Conservation (phyloP, 2,888 invertebrate genomes). For the Agriopis leucophaearia region DNA sequence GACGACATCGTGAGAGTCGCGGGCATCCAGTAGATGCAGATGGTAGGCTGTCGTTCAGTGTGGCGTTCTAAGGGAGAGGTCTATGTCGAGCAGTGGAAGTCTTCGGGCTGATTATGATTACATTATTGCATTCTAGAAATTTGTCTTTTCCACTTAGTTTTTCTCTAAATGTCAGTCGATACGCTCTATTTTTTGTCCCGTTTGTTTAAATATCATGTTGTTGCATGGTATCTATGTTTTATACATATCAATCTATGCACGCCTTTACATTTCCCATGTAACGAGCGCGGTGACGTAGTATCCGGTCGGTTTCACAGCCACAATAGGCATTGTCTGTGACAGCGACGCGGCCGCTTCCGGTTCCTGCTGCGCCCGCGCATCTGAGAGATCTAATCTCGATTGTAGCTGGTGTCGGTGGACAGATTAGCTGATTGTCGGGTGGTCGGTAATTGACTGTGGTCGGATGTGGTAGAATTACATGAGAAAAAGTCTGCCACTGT, state of each 20-base stretch:
- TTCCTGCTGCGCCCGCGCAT: slow-evolving; percentile 65
- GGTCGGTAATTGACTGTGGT: slow-evolving; percentile 26
- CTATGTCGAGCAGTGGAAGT: too few relatives aligned
- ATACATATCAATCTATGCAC: background rate
- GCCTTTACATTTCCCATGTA: slow-evolving; percentile 11
- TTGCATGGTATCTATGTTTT: background rate
- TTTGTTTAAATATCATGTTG: background rate
- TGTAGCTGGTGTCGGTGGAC: slow-evolving; percentile 38
- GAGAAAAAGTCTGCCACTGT: background rate
- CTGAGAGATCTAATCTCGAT: slow-evolving; percentile 45
- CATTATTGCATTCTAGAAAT: too few relatives aligned
- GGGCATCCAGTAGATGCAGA: too few relatives aligned
- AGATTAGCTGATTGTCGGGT: slow-evolving; percentile 33
- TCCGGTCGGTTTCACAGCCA: slow-evolving; percentile 70
- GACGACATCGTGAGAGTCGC: too few relatives aligned
- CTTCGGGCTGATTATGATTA: too few relatives aligned
- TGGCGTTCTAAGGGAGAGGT: too few relatives aligned
- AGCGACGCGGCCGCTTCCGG: slow-evolving; percentile 68
- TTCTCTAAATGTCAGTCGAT: background rate
- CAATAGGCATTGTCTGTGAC: slow-evolving; percentile 80
- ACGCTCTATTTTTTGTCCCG: background rate
- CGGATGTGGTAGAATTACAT: slow-evolving; percentile 24
- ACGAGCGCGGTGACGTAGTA: slow-evolving; percentile 57
- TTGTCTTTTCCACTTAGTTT: too few relatives aligned
- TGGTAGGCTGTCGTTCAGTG: too few relatives aligned